Conservation (phyloP, 1,140 invertebrate genomes). For the Drosophila tropicalis region DNA sequence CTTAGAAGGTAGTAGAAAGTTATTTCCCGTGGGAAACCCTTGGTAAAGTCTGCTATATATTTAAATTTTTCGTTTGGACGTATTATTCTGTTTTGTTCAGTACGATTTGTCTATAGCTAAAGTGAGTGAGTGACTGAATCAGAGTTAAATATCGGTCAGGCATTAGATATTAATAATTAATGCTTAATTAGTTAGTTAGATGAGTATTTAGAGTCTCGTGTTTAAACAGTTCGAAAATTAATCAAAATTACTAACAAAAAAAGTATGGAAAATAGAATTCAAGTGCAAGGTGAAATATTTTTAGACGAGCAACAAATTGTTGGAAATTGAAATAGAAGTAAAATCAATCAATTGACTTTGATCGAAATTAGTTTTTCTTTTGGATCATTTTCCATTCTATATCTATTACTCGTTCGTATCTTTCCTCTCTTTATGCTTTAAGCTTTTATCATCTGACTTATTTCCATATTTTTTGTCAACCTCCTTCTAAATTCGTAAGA, state of each 20-base stretch:
- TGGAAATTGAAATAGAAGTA: not conserved
- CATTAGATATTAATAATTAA: not conserved
- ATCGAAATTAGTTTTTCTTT: not conserved
- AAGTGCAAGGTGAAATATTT: no score
- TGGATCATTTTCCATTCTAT: not conserved
- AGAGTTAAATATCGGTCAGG: not conserved
- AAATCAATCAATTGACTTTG: slow-evolving; percentile 2
- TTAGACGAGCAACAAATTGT: no score
- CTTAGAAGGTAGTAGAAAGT: not conserved
- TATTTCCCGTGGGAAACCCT: not conserved
- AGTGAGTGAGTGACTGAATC: not conserved
- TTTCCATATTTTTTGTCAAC: not conserved
- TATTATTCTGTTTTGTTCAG: slow-evolving; percentile 7
- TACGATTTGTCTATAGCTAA: slow-evolving; percentile 10
- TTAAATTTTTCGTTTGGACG: not conserved
- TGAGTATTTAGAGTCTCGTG: not conserved
- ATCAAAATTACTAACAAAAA: not conserved
- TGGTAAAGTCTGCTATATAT: slow-evolving; percentile 1
- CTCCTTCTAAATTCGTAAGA: slow-evolving; percentile 32
- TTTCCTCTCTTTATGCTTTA: not conserved
- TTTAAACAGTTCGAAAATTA: not conserved
- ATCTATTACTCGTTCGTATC: not conserved
- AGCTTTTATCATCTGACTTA: not conserved
- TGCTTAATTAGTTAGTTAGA: not conserved
- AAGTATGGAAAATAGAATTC: not conserved